These are phyloP conservation scores for Lysiphlebus fabarum DNA, from an alignment of 1,140 invertebrate species.

Conservation along the genomic window DNA sequence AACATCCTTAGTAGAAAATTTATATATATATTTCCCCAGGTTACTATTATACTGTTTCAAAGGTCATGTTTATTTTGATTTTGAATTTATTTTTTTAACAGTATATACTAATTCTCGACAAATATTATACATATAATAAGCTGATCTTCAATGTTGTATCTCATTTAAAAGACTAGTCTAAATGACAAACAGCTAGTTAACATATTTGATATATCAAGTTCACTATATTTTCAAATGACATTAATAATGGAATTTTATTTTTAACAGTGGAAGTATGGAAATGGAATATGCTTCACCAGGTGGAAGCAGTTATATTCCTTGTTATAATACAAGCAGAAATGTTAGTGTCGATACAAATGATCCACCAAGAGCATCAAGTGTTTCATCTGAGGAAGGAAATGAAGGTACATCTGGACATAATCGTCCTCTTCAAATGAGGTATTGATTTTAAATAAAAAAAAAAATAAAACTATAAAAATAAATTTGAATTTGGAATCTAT, in stretches of 20 bases:
- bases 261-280: constrained; percentile 68
- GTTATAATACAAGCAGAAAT: constrained; percentile 55
- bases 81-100: no score
- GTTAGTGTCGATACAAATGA: constrained; percentile 58
- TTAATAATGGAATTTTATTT: background rate
- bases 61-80: no score
- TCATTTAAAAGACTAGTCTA: no score
- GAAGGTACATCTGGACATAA: constrained; percentile 43
- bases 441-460: constrained; percentile 20
- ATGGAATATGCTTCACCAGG: constrained; percentile 64
- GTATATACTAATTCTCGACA: no score
- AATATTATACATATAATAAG: no score
- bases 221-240: background rate
- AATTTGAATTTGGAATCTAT: no score
- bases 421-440: constrained; percentile 48
- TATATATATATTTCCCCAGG: no score
- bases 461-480: background rate
- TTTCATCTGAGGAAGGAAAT: constrained; percentile 60
- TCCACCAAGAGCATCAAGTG: constrained; percentile 57
- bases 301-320: constrained; percentile 51
- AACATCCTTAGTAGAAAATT: no score
- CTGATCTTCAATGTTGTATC: no score
- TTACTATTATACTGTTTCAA: no score
- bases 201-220: no score
- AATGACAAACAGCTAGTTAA: no score